These are phyloP conservation scores for Sandelia bainsii DNA, from an alignment of 2,797 vertebrate genomes.

Conservation along the genomic window DNA sequence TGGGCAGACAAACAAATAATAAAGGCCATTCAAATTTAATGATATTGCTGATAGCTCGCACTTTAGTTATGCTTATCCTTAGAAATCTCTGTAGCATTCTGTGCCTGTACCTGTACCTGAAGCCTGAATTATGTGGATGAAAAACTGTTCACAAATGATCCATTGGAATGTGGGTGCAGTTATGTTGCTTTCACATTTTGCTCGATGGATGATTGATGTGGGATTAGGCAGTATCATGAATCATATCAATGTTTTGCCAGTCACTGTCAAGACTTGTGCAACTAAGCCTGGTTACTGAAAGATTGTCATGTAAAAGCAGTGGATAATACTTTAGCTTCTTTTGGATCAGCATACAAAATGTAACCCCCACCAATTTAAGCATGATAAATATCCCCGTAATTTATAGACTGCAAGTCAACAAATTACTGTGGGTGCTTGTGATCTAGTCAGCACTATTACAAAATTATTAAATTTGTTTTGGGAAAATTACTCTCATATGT, in stretches of 20 bases:
- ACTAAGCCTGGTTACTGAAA: slow-evolving; percentile 35
- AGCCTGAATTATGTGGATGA: slow-evolving; percentile 54
- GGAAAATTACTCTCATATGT: not conserved
- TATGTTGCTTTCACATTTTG: slow-evolving; percentile 58
- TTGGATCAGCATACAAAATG: slow-evolving; percentile 32
- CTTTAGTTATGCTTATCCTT: slow-evolving; percentile 34
- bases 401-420: slow-evolving; percentile 11
- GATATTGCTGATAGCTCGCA: slow-evolving; percentile 39
- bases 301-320: slow-evolving; percentile 22
- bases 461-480: not conserved
- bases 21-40: slow-evolving; percentile 24
- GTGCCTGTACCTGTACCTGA: slow-evolving; percentile 31
- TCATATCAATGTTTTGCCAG: slow-evolving; percentile 65
- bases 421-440: not conserved
- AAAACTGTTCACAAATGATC: slow-evolving; percentile 69
- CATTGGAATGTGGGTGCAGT: slow-evolving; percentile 58
- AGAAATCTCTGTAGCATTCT: slow-evolving; percentile 30
- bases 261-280: slow-evolving; percentile 43
- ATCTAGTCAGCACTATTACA: slow-evolving; percentile 1
- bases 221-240: slow-evolving; percentile 69
- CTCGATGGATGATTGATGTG: slow-evolving; percentile 68
- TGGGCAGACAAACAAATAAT: slow-evolving; percentile 19
- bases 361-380: slow-evolving; percentile 8
- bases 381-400: slow-evolving; percentile 1
- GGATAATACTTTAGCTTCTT: slow-evolving; percentile 32